Conservation (phyloP, 2,888 invertebrate species). For the Leptinotarsa juncta region DNA sequence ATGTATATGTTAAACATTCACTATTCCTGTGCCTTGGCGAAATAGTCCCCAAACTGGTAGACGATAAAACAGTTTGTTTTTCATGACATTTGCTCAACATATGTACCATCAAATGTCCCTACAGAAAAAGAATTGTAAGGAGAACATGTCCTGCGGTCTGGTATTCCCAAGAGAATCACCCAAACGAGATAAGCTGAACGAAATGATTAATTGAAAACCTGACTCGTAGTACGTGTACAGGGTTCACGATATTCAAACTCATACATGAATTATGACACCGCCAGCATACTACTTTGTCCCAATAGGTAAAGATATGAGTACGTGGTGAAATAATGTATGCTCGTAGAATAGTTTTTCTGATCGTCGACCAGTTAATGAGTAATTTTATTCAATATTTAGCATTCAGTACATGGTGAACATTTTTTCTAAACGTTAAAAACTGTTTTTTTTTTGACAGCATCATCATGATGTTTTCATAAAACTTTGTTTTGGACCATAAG, state of each 20-base stretch:
- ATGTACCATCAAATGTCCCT: neutral
- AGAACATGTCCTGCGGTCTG: neutral
- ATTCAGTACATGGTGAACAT: too few species aligned
- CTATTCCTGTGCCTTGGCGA: neutral
- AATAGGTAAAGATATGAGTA: neutral
- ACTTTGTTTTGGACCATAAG: too few species aligned
- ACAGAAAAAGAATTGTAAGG: neutral
- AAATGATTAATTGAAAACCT: neutral
- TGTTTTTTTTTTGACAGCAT: too few species aligned
- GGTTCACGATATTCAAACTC: neutral
- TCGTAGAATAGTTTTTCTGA: too few species aligned
- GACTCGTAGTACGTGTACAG: neutral
- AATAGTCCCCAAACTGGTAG: neutral
- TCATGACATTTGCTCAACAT: neutral
- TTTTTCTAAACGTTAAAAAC: too few species aligned
- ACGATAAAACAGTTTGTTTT: neutral
- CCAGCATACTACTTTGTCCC: neutral
- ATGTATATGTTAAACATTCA: neutral
- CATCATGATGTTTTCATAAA: too few species aligned
- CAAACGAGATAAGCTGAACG: constrained; percentile 1
- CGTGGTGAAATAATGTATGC: too few species aligned
- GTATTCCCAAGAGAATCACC: neutral
- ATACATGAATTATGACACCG: neutral
- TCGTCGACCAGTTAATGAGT: too few species aligned
- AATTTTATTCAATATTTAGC: too few species aligned